A percentile compares a stretch with the other conserved stretches of the same genome.
Evolutionary conservation across 2,888 invertebrate species (phyloP).

Genomic region (Sinhomidia bicolor): DNA sequence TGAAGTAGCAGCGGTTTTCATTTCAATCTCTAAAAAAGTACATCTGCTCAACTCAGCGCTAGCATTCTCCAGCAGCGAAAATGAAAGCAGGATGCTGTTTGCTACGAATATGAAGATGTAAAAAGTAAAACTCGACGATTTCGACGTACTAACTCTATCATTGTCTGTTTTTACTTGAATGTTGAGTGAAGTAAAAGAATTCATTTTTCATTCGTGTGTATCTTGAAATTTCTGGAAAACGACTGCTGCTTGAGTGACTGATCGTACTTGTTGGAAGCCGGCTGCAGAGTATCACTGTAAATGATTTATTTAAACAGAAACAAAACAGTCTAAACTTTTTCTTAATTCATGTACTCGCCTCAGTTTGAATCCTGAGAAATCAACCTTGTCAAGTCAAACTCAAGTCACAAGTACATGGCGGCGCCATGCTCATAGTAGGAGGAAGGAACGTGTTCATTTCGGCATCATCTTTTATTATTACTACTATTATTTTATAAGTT

Average conservation of each 20-base stretch:
- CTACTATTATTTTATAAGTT: too few relatives aligned
- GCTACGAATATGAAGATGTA: neutral
- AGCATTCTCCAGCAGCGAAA: conserved; percentile 31
- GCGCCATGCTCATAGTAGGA: neutral
- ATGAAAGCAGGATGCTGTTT: neutral
- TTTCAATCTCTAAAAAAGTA: neutral
- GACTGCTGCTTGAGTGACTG: neutral
- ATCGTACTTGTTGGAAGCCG: neutral
- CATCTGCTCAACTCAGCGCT: conserved; percentile 1
- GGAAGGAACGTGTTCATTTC: conserved; percentile 5
- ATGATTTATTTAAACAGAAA: conserved; percentile 18
- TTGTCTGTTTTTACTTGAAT: neutral
- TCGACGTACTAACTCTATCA: conserved; percentile 12
- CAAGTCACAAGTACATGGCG: neutral
- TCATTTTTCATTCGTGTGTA: conserved; percentile 32
- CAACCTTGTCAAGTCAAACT: conserved; percentile 20
- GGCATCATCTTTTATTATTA: neutral
- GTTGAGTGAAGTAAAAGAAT: conserved; percentile 7
- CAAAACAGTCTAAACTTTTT: neutral
- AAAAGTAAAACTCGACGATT: neutral
- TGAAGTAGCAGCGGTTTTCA: conserved; percentile 12
- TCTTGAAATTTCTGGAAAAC: conserved; percentile 1
- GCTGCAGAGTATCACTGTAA: neutral
- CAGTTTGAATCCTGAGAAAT: neutral
- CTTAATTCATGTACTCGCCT: neutral